Conservation (phyloP, 1,140 invertebrate species). For the Oryzaephilus surinamensis region DNA sequence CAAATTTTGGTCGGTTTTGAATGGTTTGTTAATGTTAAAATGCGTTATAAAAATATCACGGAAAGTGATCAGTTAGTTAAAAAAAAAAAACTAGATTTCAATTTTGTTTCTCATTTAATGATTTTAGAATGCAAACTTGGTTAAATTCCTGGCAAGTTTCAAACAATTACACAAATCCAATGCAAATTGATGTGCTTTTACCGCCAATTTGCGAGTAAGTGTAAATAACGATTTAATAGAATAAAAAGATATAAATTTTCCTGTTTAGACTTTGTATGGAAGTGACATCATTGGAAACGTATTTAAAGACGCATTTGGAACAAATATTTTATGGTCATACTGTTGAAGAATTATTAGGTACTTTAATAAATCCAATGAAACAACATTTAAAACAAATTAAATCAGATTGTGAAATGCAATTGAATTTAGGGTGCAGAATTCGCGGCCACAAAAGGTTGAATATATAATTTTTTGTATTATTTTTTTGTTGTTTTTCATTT, state of each 20-base stretch:
- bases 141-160: constrained; percentile 57
- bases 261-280: constrained; percentile 42
- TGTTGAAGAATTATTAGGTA: constrained; percentile 46
- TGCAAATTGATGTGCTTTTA: constrained; percentile 50
- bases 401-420: constrained; percentile 38
- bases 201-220: constrained; percentile 45
- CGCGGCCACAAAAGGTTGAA: constrained; percentile 25
- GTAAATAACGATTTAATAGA: background rate
- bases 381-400: constrained; percentile 40
- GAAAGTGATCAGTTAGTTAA: constrained; percentile 51
- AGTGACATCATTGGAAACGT: constrained; percentile 42
- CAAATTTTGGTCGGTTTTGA: constrained; percentile 46
- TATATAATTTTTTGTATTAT: constrained; percentile 14
- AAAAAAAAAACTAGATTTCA: background rate
- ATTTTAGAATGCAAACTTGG: constrained; percentile 53
- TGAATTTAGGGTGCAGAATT: constrained; percentile 33
- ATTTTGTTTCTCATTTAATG: constrained; percentile 9
- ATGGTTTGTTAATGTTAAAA: constrained; percentile 45
- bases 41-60: constrained; percentile 42
- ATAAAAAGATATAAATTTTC: background rate
- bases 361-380: constrained; percentile 42
- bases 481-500: no score
- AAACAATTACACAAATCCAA: constrained; percentile 53
- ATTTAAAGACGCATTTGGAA: constrained; percentile 42
- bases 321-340: constrained; percentile 40